These are phyloP conservation scores for Junco hyemalis DNA, from an alignment of 2,113 vertebrate genomes.

Conservation along the genomic window DNA sequence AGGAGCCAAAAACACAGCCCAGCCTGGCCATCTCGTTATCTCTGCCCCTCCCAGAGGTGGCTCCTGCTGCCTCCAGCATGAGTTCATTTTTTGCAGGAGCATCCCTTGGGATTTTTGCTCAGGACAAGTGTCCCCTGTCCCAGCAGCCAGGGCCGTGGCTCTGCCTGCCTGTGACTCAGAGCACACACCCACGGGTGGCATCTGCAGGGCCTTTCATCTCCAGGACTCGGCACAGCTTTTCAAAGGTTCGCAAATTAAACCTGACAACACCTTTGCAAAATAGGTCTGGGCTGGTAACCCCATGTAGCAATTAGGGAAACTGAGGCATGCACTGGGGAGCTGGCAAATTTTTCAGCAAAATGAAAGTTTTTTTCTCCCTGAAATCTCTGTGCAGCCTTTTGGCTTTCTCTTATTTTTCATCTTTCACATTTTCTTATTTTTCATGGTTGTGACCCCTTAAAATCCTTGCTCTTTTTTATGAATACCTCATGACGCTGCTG, in stretches of 20 bases:
- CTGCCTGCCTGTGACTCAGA: slow-evolving; percentile 57
- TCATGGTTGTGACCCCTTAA: background rate
- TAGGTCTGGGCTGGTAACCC: slow-evolving; percentile 44
- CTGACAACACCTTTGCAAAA: slow-evolving; percentile 62
- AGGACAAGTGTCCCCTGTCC: background rate
- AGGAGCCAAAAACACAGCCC: background rate
- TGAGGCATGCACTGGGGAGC: background rate
- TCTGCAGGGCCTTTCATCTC: slow-evolving; percentile 47
- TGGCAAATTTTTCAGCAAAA: background rate
- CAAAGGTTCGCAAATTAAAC: slow-evolving; percentile 49
- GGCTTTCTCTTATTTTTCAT: background rate
- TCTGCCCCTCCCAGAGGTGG: background rate
- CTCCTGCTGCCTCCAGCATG: background rate
- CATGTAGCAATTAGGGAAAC: slow-evolving; percentile 38
- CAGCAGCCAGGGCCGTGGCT: background rate
- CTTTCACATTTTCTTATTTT: background rate
- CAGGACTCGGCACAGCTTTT: background rate
- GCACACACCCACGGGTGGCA: slow-evolving; percentile 53
- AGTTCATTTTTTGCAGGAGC: background rate
- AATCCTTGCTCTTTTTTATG: background rate
- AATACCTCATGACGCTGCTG: background rate
- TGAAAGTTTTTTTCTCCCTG: too few relatives aligned
- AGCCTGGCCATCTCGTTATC: background rate
- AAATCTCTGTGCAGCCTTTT: background rate
- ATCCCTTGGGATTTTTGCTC: background rate